These are phyloP conservation scores for Equus quagga DNA, from an alignment of 2,113 vertebrate species.

Conservation along the genomic window DNA sequence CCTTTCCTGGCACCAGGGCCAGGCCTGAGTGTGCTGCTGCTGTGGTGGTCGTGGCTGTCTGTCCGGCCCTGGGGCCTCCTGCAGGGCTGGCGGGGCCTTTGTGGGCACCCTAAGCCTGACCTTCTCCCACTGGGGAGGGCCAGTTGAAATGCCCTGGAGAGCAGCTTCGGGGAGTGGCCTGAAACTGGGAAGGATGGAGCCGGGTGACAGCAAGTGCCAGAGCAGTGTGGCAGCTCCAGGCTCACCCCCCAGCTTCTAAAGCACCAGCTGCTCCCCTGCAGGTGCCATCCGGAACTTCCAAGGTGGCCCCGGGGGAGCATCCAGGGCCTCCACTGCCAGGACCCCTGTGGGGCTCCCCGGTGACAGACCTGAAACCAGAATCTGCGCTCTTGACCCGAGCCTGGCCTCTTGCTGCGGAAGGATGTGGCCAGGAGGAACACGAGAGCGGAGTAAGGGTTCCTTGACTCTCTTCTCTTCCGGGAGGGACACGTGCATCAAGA, in stretches of 20 bases:
- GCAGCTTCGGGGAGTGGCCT: rapidly evolving
- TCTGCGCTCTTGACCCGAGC: not conserved
- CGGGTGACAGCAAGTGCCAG: rapidly evolving
- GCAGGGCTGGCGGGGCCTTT: not conserved
- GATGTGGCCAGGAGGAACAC: not conserved
- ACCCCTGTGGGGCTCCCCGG: too few species aligned
- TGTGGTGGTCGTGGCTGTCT: not conserved
- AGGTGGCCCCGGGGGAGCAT: not conserved
- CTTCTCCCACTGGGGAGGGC: not conserved
- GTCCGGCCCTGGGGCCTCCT: not conserved
- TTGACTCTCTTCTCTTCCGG: not conserved
- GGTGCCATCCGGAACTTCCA: not conserved
- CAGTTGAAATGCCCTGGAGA: not conserved
- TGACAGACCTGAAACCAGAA: not conserved
- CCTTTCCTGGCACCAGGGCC: not conserved
- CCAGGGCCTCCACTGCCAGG: not conserved
- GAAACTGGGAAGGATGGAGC: rapidly evolving
- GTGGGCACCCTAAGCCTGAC: not conserved
- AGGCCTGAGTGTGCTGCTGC: not conserved
- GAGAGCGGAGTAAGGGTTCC: not conserved
- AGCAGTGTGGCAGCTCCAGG: too few species aligned
- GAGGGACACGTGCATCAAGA: not conserved
- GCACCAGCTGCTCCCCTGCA: not conserved
- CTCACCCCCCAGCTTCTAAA: not conserved
- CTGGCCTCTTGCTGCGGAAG: not conserved